Conservation (phyloP, 2,113 vertebrate genomes). For the Oryzias javanicus region DNA sequence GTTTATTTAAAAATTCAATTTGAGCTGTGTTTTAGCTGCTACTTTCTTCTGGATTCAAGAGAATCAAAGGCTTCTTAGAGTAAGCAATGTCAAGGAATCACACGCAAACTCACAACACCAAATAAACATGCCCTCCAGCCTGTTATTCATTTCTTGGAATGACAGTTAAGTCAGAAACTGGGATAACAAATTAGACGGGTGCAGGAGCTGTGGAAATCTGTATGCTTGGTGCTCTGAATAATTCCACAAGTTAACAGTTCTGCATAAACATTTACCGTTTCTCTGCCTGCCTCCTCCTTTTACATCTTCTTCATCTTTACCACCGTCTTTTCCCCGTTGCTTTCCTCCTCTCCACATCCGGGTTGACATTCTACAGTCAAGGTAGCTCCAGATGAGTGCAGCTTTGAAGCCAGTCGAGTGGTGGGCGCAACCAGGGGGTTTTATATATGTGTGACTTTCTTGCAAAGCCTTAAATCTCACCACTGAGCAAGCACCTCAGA, state of each 20-base stretch:
- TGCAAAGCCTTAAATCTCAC: conserved; percentile 63
- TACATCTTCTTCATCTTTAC: conserved; percentile 15
- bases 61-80: conserved; percentile 4
- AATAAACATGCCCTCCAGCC: background rate
- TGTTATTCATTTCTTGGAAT: conserved; percentile 19
- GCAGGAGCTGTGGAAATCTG: conserved; percentile 31
- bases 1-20: conserved; percentile 1
- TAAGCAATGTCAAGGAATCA: conserved; percentile 15
- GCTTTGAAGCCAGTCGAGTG: conserved; percentile 54
- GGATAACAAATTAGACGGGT: conserved; percentile 27
- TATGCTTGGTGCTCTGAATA: conserved; percentile 25
- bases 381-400: conserved; percentile 50
- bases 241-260: conserved; percentile 34
- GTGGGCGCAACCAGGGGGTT: conserved; percentile 50
- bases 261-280: conserved; percentile 30
- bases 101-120: conserved; percentile 8
- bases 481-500: conserved; percentile 44
- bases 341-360: conserved; percentile 15
- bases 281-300: conserved; percentile 19
- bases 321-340: background rate
- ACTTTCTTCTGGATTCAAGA: conserved; percentile 13
- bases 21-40: background rate
- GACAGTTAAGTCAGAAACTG: conserved; percentile 1
- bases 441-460: conserved; percentile 55
- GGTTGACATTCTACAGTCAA: conserved; percentile 59